Base-by-base conservation (phyloP, 2,888 invertebrate genomes). In the Drosophila conformis region DNA sequence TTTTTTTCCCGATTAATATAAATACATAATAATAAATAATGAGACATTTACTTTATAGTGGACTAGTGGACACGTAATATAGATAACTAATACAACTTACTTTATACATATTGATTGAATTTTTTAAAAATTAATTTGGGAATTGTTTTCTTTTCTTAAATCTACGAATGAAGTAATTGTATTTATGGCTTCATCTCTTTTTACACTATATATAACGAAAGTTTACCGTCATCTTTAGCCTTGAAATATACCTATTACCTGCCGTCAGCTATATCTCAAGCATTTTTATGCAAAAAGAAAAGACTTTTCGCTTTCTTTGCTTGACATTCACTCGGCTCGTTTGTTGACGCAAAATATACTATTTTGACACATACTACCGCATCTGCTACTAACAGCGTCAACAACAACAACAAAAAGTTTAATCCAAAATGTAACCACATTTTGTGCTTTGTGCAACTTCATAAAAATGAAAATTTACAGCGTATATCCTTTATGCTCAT, bases 391-490 rank as follows among this genome's bases (percentile, higher is more conserved):
- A 40, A 36, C n/a, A 36, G 5, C 33, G 42, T 35, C 40, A 49
- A 10, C 42, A 56, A 29, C 49, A 51, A 52, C 51, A 60, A 11
- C 60, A 40, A 58, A 49, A 61, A 68, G 69, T 76, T 83, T 90
- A 90, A 90, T 86, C 83, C 80, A 88, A 86, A 90, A 83, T 81
- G 89, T 83, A 88, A 86, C 90, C 89, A 86, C 89, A 88, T 83
- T 83, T 75, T 68, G 84, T 90, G 90, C 90, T 80, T 88, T 90
- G 83, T 86, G 81, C 68, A 86, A 83, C 90, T 90, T 88, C 83
- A 86, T 86, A 90, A 90, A 86, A 90, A 90, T 90, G 89, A 88
- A 90, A 88, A 88, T 90, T 90, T 90, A 88, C 83, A 75, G 83
- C 80, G 78, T 73, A 90, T 82, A 90, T 90, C 89, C 89, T 86